Conservation (phyloP, 2,113 vertebrate genomes). For the Potamarius usumacintae region DNA sequence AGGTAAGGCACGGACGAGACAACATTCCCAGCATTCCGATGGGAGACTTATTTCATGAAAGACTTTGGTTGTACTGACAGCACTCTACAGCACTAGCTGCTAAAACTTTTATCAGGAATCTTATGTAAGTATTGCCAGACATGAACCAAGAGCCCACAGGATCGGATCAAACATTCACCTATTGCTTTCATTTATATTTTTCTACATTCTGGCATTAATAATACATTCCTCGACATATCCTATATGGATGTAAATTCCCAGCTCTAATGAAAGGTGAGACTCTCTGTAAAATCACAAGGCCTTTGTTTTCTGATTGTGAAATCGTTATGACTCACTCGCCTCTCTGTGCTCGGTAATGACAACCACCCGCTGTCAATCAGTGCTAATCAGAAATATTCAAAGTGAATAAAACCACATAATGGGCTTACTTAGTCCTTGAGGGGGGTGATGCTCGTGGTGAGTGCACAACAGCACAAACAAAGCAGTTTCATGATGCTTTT, state of each 20-base stretch:
- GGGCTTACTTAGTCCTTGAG: conserved; percentile 30
- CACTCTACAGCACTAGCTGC: neutral
- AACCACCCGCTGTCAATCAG: conserved; percentile 56
- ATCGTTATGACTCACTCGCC: conserved; percentile 49
- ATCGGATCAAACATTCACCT: neutral
- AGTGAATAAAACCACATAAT: conserved; percentile 47
- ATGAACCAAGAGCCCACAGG: neutral
- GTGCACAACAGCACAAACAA: conserved; percentile 46
- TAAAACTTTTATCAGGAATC: neutral
- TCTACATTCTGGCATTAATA: neutral
- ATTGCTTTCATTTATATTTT: neutral
- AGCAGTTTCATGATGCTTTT: conserved; percentile 48
- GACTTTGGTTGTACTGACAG: neutral
- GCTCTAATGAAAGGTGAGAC: conserved; percentile 52
- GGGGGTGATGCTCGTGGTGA: conserved; percentile 29
- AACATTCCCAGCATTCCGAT: neutral
- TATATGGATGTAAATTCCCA: neutral
- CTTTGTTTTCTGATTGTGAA: conserved; percentile 58
- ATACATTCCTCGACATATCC: neutral
- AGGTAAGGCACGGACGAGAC: conserved; percentile 44
- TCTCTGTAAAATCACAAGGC: conserved; percentile 50
- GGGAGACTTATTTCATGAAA: neutral
- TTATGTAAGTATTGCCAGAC: neutral
- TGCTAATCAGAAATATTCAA: conserved; percentile 57
- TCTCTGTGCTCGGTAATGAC: conserved; percentile 52